Evolutionary conservation across 2,888 invertebrate genomes (phyloP), one percentile per base, ranked within the genome.

Genomic region (Tetramorium bicarinatum): DNA sequence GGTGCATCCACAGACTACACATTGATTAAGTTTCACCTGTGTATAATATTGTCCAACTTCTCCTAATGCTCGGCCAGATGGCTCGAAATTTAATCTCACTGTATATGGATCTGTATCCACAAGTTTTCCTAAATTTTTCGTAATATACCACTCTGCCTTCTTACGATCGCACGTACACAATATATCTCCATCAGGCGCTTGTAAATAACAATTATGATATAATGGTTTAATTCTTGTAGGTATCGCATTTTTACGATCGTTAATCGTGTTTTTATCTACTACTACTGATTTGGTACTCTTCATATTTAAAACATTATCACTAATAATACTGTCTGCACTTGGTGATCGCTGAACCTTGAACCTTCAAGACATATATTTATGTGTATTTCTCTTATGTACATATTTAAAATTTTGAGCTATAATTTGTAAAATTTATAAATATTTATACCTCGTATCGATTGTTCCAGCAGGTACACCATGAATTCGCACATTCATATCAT

Each of bases 171-270:
- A 97, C 0, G 97, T 97, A 91, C 97, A 97, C 13, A 98, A 95
- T 4, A 96, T 93, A 85, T 97, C 97, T 3, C 97, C 97, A 92
- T 98, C 98, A 0, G 97, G 97, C 0, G 98, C 98, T 94, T 97
- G 95, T 85, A 98, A 94, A 87, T 96, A 96, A 90, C 98, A 97
- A 95, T 98, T 98, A 93, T 97, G 96, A 94, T 98, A 98, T 69
- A 98, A 95, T 0, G 97, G 97, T 87, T 96, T 97, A 25, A 96
- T 95, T n/a, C 97, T 95, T 8, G 95, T 95, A 6, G 93, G 94
- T 85, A 92, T 85, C 72, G 84, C 91, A 83, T n/a, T 90, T 82
- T 87, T 91, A 82, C 67, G 72, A 44, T 13, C 52, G 54, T 59
- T 44, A 64, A 56, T 83, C 72, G 74, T 85, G 41, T 86, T 91